Evolutionary conservation across 2,888 invertebrate species (phyloP), one percentile per base, ranked within the genome.

Genomic region (Cantharis rufa): DNA sequence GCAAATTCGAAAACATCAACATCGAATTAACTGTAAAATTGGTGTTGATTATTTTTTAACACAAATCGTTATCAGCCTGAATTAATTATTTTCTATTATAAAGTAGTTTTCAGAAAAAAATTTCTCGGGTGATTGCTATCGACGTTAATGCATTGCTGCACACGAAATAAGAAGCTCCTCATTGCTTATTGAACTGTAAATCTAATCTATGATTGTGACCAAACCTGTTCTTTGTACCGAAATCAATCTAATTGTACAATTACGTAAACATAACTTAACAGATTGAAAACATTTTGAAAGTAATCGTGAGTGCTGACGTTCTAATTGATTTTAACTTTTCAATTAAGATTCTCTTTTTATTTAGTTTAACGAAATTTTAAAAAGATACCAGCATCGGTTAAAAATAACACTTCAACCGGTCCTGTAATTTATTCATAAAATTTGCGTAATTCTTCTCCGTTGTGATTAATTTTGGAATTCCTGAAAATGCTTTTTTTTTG

Each of bases 111-210:
- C 10, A 5, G 24, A 66, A 66, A 66, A 64, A 66, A 66, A 63
- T 63, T 24, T 66, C 64, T 66, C 64, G 24, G 24, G 18, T 66
- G 64, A 66, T 66, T 66, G 18, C 64, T 66, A 66, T 61, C 73
- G 68, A 77, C 62, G 32, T 70, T 72, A 76, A 72, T 72, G 64
- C 72, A 27, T 63, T 72, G 18, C 64, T 21, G 76, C 64, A 66
- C 64, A 66, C 24, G 64, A 66, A 66, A 66, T 66, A 66, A 66
- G 64, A 66, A 66, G 64, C 64, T 66, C 64, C 64, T 66, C 64
- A 24, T 66, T 66, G 64, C 64, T 24, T 24, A 66, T 66, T 66
- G 64, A 66, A 66, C 64, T 66, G 64, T 18, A 66, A 66, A 66
- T 21, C 24, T 66, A 66, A 66, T 66, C 64, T 66, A 66, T 21